Evolutionary conservation across 1,140 invertebrate species (phyloP).

Genomic region (Leptinotarsa texana): DNA sequence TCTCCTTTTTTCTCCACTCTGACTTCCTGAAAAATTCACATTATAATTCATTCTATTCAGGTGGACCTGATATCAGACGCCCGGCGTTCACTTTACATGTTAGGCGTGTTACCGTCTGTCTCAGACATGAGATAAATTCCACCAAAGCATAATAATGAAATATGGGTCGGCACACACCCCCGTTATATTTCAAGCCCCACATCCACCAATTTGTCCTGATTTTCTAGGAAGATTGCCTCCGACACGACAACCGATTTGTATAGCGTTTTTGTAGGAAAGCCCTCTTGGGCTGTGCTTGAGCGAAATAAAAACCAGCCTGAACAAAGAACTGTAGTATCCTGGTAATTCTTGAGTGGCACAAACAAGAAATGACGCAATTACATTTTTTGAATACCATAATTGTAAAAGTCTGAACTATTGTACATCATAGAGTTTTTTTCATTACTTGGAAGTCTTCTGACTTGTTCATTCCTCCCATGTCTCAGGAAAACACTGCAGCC

Average conservation of each 20-base stretch:
- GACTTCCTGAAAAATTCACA: background rate
- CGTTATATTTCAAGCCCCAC: constrained; percentile 11
- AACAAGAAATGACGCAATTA: too few relatives aligned
- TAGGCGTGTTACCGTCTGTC: constrained; percentile 18
- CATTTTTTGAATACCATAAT: too few relatives aligned
- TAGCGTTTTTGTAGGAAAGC: background rate
- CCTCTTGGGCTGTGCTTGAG: background rate
- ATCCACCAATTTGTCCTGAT: constrained; percentile 21
- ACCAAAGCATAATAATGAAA: constrained; percentile 15
- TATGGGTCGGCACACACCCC: constrained; percentile 15
- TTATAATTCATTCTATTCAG: constrained; percentile 17
- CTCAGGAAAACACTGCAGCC: too few relatives aligned
- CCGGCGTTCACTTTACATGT: constrained; percentile 20
- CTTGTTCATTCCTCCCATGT: too few relatives aligned
- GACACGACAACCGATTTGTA: constrained; percentile 16
- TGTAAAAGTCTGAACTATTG: too few relatives aligned
- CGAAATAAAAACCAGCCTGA: too few relatives aligned
- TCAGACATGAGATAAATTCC: constrained; percentile 23
- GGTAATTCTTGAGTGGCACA: too few relatives aligned
- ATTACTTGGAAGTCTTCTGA: too few relatives aligned
- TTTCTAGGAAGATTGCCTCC: constrained; percentile 21
- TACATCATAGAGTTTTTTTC: too few relatives aligned
- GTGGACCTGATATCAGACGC: constrained; percentile 18
- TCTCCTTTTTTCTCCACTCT: too few relatives aligned
- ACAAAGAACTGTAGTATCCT: too few relatives aligned